Base-by-base conservation (phyloP, 2,113 vertebrate species). In the Equus przewalskii region DNA sequence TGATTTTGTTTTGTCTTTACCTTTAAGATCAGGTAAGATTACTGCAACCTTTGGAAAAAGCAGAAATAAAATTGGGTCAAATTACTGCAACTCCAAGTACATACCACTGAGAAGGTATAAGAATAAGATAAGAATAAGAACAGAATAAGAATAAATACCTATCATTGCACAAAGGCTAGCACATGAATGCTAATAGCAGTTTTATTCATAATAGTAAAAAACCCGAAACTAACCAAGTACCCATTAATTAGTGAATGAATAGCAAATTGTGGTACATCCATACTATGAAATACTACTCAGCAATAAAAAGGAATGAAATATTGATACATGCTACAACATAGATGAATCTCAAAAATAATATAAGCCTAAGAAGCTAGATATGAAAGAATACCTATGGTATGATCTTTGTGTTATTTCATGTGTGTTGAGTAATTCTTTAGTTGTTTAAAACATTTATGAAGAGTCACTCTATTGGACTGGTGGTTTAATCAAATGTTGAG, bases 11-110 rank as follows among this genome's bases (percentile, higher is more conserved):
- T 58, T 82, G 51, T 44, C 36, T 85, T 85, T 87, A 82, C 41
- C 58, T 75, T 95, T 86, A 76, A 7, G 94, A 89, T 92, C 67
- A 49, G 51, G 12, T 62, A 92, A 46, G 69, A 36, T 76, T 54
- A 44, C 33, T n/a, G 33, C 22, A 91, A 79, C 28, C 30, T 60
- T 44, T n/a, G 1, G 67, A 56, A 60, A 76, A 58, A 36, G 3
- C 9, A 69, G 36, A 96, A 86, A 49, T 75, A 88, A 49, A 86
- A 36, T 44, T 19, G 24, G 36, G 18, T 81, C 30, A 81, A 81
- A 87, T 82, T 28, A 33, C 18, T 84, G 19, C 70, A 28, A 44
- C 21, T 51, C 64, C 44, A 67, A 3, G 21, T 75, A 56, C 1
- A 14, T 65, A 28, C 11, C 11, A 81, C 11, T 51, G 11, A 83